Conservation (phyloP, 1,140 invertebrate genomes). For the Arctopsyche grandis region DNA sequence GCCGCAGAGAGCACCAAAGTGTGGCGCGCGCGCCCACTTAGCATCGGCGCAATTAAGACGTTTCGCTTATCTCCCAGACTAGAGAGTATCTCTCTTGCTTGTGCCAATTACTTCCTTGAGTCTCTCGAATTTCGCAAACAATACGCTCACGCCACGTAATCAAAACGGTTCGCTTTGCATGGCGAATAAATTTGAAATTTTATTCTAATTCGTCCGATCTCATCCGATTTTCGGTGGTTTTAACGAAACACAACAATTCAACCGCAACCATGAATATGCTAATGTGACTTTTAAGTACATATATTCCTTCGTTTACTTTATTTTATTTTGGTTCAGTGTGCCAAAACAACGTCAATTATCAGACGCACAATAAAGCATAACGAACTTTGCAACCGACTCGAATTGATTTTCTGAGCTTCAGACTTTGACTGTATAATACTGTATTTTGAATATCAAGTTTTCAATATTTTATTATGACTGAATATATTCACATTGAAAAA, state of each 20-base stretch:
- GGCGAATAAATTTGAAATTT: slow-evolving; percentile 22
- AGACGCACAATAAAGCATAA: too few species aligned
- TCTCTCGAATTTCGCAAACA: not conserved
- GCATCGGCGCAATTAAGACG: not conserved
- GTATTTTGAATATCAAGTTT: too few species aligned
- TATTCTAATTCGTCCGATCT: not conserved
- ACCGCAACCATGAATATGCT: not conserved
- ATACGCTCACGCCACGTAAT: not conserved
- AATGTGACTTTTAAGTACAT: not conserved
- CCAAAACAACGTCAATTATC: too few species aligned
- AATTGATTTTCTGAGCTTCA: too few species aligned
- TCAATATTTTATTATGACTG: too few species aligned
- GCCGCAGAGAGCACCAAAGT: not conserved
- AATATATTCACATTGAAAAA: too few species aligned
- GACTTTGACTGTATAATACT: too few species aligned
- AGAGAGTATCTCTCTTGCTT: too few species aligned
- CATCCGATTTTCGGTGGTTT: not conserved
- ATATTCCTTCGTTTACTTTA: too few species aligned
- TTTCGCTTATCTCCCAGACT: not conserved
- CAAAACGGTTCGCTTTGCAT: slow-evolving; percentile 3
- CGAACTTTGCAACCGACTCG: too few species aligned
- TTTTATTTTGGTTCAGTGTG: too few species aligned
- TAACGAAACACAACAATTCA: not conserved
- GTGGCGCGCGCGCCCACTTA: too few species aligned
- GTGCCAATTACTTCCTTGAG: not conserved